phyloP scores from a whole-genome alignment of 2,113 vertebrate genomes.

The Mystacornis crossleyi region DNA sequence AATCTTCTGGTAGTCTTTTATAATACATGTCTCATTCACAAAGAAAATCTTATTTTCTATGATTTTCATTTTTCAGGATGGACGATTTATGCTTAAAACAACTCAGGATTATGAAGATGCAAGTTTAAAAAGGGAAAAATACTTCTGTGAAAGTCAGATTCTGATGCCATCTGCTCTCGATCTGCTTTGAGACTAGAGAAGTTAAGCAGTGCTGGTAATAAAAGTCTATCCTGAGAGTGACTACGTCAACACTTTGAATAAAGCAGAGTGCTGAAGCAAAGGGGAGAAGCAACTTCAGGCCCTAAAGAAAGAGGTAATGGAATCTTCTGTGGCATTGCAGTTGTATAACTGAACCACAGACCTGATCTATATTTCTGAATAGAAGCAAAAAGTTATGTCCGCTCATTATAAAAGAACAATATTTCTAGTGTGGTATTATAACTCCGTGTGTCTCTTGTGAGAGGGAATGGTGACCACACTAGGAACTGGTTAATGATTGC shows the following conservation, averaged over 20 bases:
- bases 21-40: neutral
- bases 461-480: neutral
- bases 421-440: neutral
- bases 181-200: neutral
- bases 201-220: neutral
- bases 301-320: neutral
- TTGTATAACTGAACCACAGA: neutral
- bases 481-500: neutral
- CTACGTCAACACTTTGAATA: neutral
- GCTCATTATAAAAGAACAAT: neutral
- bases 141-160: neutral
- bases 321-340: neutral
- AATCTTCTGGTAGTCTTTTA: neutral
- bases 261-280: neutral
- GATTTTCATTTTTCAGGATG: neutral
- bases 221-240: neutral
- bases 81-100: neutral
- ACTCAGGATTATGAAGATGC: neutral
- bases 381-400: neutral
- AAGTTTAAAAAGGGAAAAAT: neutral
- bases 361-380: neutral
- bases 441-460: neutral
- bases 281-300: neutral
- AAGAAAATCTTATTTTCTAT: neutral
- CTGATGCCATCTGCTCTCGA: neutral